Evolutionary conservation across 2,888 invertebrate species (phyloP).

Genomic region (Trichogramma dendrolimi): DNA sequence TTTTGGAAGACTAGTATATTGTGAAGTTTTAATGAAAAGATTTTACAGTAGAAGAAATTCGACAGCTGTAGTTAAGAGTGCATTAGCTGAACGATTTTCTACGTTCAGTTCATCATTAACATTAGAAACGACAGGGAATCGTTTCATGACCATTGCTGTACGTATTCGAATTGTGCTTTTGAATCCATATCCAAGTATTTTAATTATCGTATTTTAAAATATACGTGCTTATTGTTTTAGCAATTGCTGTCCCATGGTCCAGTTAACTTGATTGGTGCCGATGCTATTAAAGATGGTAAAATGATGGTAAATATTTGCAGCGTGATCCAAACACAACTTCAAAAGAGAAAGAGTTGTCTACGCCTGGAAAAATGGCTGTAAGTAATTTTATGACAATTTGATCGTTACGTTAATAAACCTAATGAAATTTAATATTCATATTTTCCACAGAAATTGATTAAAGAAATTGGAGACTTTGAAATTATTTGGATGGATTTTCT

Average conservation of each 20-base stretch:
- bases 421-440: conserved; percentile 8
- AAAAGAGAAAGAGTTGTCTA: conserved; percentile 87
- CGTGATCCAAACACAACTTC: conserved; percentile 67
- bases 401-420: background rate
- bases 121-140: conserved; percentile 83
- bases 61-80: conserved; percentile 73
- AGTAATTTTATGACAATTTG: too few species aligned
- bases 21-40: conserved; percentile 77
- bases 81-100: conserved; percentile 85
- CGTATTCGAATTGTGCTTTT: conserved; percentile 46
- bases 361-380: conserved; percentile 90
- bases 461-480: conserved; percentile 90
- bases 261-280: conserved; percentile 91
- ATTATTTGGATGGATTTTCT: conserved; percentile 92
- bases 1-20: conserved; percentile 87
- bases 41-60: conserved; percentile 73
- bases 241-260: conserved; percentile 86
- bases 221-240: conserved; percentile 53
- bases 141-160: conserved; percentile 86
- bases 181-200: background rate
- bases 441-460: conserved; percentile 88
- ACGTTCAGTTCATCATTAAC: conserved; percentile 88
- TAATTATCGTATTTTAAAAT: background rate
- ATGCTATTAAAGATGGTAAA: conserved; percentile 91
- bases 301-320: conserved; percentile 91